phyloP scores from a whole-genome alignment of 1,140 invertebrate genomes.

The Pseudomyrmex sp. region DNA sequence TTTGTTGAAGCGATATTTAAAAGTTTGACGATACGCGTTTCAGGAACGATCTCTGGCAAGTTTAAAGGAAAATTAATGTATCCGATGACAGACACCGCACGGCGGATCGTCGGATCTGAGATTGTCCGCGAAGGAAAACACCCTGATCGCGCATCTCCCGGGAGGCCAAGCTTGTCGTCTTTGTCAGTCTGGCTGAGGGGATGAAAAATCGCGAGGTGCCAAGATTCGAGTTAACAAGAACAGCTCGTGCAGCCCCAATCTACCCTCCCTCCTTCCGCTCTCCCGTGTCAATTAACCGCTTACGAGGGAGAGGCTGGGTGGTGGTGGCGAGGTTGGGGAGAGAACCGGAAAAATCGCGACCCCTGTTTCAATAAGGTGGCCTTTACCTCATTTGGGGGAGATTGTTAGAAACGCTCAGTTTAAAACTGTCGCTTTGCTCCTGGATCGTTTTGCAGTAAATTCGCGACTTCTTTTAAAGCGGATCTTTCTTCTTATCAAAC shows the following conservation, averaged over 20 bases:
- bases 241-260: conserved; percentile 75
- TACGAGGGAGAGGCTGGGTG: conserved; percentile 66
- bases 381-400: conserved; percentile 85
- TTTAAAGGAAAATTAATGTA: conserved; percentile 62
- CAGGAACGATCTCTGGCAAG: conserved; percentile 1
- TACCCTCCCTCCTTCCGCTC: conserved; percentile 75
- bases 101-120: conserved; percentile 73
- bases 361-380: conserved; percentile 85
- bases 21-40: neutral
- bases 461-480: conserved; percentile 74
- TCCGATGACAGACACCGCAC: conserved; percentile 61
- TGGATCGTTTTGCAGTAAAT: conserved; percentile 83
- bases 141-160: conserved; percentile 74
- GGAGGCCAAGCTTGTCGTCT: conserved; percentile 68
- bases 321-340: conserved; percentile 45
- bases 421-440: conserved; percentile 81
- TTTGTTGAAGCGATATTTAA: neutral
- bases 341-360: conserved; percentile 84
- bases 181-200: conserved; percentile 79
- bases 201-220: conserved; percentile 83
- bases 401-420: conserved; percentile 83
- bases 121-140: conserved; percentile 81
- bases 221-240: conserved; percentile 85
- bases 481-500: neutral
- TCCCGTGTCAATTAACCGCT: conserved; percentile 85